These are phyloP conservation scores for Drosophila busckii DNA, from an alignment of 1,140 invertebrate species.

Conservation along the genomic window DNA sequence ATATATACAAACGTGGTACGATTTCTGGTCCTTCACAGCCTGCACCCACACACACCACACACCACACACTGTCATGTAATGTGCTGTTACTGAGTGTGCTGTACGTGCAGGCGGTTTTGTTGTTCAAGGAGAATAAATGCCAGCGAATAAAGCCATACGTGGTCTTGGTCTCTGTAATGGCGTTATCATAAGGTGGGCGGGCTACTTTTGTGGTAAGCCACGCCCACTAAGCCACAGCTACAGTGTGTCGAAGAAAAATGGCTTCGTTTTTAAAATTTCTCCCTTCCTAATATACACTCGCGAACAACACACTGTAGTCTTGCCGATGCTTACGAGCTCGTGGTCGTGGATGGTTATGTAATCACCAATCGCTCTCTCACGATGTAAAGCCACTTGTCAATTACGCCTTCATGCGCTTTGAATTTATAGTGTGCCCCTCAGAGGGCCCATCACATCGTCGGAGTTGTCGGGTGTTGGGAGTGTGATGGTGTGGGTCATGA, in stretches of 20 bases:
- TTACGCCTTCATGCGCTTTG: no score
- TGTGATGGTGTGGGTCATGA: constrained; percentile 6
- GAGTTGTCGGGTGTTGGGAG: no score
- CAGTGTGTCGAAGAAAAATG: constrained; percentile 72
- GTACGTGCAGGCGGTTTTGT: constrained; percentile 64
- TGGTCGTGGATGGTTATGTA: no score
- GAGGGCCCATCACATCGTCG: no score
- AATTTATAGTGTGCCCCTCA: no score
- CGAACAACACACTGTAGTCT: no score
- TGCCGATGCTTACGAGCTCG: no score
- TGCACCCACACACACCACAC: no score
- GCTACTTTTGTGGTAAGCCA: constrained; percentile 46
- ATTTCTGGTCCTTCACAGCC: constrained; percentile 31
- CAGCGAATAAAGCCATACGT: constrained; percentile 47
- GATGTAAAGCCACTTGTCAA: no score
- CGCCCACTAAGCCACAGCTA: background rate
- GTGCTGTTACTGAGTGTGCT: constrained; percentile 14
- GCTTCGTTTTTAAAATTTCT: constrained; percentile 79
- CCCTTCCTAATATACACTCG: no score
- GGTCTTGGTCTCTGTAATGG: constrained; percentile 61
- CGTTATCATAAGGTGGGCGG: constrained; percentile 72
- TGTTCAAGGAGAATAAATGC: constrained; percentile 53
- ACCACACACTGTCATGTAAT: no score
- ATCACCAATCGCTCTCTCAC: no score
- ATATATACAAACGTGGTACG: constrained; percentile 67